Base-by-base conservation (phyloP, 37 sponge, comb jelly and placozoan species). In the Tethya wilhelma region DNA sequence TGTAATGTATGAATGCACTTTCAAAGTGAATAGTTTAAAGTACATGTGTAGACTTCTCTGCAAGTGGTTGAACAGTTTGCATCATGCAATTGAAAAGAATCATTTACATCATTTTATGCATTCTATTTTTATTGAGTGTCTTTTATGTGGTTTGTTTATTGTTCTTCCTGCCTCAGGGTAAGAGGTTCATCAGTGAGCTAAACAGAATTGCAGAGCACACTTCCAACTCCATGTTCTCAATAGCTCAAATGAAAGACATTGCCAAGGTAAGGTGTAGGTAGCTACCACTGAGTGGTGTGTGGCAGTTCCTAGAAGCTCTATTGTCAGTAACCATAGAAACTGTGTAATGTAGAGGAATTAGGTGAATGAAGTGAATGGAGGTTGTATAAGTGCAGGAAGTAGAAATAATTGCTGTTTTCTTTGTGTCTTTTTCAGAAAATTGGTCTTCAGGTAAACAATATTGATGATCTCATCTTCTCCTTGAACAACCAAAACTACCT, bases 401-500 rank as follows among this genome's bases (percentile, higher is more conserved):
- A n/a, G n/a, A n/a, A n/a, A n/a, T n/a, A n/a, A n/a, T n/a, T n/a
- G n/a, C n/a, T n/a, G n/a, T n/a, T n/a, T n/a, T n/a, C n/a, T 9
- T 49, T 38, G 25, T 79, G 29, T 65, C 1, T 77, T 44, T 26
- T 79, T 56, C 57, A 86, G 80, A 69, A 74, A 33, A 84, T 93
- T 57, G 94, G 93, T 22, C 43, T 97, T 6, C 75, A 87, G 38
- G 66, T 83, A 71, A 33, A 44, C 32, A 80, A 56, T 26, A 86
- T 98, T 56, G 94, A 91, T 20, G 95, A 93, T 67, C 45, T 98
- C 58, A 86, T 98, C 44, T 83, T 8, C 44, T 94, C 99, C 12
- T 91, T 98, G 42, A 98, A 96, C 66, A 91, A 93, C 42, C 96
- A 96, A 72, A 90, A 91, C 58, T 98, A 94, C 79, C 71, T 98